Base-by-base conservation (phyloP, 2,797 vertebrate genomes). In the Argyrosomus regius region DNA sequence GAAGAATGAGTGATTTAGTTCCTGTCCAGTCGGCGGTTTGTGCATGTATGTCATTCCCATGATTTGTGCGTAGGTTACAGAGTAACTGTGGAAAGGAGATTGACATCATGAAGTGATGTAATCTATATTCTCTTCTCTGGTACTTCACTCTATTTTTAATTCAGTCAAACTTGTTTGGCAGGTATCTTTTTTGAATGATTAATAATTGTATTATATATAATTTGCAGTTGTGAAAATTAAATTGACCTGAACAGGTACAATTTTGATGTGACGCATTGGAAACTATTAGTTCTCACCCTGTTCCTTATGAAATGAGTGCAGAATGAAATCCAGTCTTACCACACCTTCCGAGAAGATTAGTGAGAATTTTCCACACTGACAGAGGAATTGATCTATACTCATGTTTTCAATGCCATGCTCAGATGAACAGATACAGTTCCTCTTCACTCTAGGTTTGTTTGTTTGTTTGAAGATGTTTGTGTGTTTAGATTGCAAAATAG, bases 1-100 rank as follows among this genome's bases (percentile, higher is more conserved):
- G 60, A 74, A 57, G 75, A 79, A 63, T 65, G 58, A 78, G 87
- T 77, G 1, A 75, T 80, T 46, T 17, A 78, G 72, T 88, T 88
- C 88, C 84, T 83, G 84, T 85, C 69, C 24, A 6, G 75, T 59
- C 28, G 78, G 58, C 28, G 49, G 53, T 50, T 35, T 66, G 46
- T 14, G 8, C 35, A 35, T 35, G 35, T 16, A 16, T 20, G 39
- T 49, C 13, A 45, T 28, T 35, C 60, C 20, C 28, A 11, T 59
- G 22, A 54, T 61, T 57, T 63, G 12, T 43, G 11, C 1, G 9
- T 8, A 22, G 18, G 66, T 53, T 54, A n/a, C 11, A 43, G 17
- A 72, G 17, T 39, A 65, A 8, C 18, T 58, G 4, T 13, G 12
- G 39, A 62, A n/a, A 53, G 17, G 8, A 12, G 6, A 53, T 28